Base-by-base conservation (phyloP, 2,888 invertebrate genomes). In the Drosophila algonquin region DNA sequence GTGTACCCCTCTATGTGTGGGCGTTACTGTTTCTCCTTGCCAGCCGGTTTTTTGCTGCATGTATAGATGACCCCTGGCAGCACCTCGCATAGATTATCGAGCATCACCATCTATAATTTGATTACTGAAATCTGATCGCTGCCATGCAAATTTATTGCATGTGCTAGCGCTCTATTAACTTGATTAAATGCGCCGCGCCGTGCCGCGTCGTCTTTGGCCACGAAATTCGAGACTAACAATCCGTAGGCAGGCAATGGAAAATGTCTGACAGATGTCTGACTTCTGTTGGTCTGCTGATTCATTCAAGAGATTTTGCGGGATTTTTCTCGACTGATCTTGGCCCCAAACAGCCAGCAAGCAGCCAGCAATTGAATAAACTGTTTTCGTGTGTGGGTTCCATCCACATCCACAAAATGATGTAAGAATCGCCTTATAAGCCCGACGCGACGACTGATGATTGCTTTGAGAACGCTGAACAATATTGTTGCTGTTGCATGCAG, bases 121-220 rank as follows among this genome's bases (percentile, higher is more conserved):
- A 72, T 63, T 63, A 54, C 63, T 71, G 50, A 55, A 70, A 72
- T 72, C 71, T 46, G 68, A 69, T 69, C 53, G 71, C 46, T 52
- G 40, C 32, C 55, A 53, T 64, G 73, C 59, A 24, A 52, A 71
- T 72, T 54, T 50, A 52, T 82, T 75, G 85, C 81, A 81, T 79
- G 85, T 73, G 55, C 40, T 8, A 40, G 55, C 63, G 71, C 51
- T 67, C 64, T 73, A 73, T 77, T 79, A 75, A 77, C 67, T 70
- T 69, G 75, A 68, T 84, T 77, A 75, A 83, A 61, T 75, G 77
- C 73, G 60, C 24, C 24, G 4, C 24, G 24, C 24, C 3, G 21
- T 0, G 21, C 21, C 27, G 27, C 7, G 30, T 7, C 8, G 30
- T 8, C 30, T 62, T 51, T 54, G 48, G 57, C 47, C 56, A 53